These are phyloP conservation scores for Dendronephthya gigantea DNA, from an alignment of 64 coral and sea anemone species.

Conservation along the genomic window DNA sequence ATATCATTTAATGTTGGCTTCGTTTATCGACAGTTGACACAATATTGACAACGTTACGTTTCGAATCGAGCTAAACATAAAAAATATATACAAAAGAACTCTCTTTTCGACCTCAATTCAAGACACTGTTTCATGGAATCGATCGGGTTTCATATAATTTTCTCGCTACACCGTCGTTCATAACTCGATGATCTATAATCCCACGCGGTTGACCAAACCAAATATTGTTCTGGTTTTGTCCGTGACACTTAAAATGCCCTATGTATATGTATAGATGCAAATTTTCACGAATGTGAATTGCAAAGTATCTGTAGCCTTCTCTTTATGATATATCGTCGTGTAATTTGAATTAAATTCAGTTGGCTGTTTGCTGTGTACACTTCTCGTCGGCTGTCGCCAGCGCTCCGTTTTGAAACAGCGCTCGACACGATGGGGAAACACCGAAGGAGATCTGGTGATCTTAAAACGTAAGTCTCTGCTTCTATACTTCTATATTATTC, in stretches of 20 bases:
- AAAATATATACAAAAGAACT: too few species aligned
- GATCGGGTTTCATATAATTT: too few species aligned
- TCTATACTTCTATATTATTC: background rate
- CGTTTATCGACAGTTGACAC: too few species aligned
- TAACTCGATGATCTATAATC: background rate
- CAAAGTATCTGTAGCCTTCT: background rate
- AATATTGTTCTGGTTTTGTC: conserved; percentile 14
- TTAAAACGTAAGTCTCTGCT: background rate
- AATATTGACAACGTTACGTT: too few species aligned
- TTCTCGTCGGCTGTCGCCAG: background rate
- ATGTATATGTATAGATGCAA: conserved; percentile 27
- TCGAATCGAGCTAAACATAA: too few species aligned
- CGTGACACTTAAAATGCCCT: conserved; percentile 9
- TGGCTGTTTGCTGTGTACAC: background rate
- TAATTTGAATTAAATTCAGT: conserved; percentile 9
- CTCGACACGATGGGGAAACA: background rate
- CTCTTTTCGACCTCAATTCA: too few species aligned
- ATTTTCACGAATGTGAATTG: conserved; percentile 13
- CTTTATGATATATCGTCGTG: conserved; percentile 15
- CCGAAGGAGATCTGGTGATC: background rate
- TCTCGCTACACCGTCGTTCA: too few species aligned
- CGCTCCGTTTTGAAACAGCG: background rate
- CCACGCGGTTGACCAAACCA: conserved; percentile 12
- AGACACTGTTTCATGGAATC: too few species aligned
- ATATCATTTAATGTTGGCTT: too few species aligned